Evolutionary conservation across 2,888 invertebrate genomes (phyloP).

Genomic region (Hartigia nigra): DNA sequence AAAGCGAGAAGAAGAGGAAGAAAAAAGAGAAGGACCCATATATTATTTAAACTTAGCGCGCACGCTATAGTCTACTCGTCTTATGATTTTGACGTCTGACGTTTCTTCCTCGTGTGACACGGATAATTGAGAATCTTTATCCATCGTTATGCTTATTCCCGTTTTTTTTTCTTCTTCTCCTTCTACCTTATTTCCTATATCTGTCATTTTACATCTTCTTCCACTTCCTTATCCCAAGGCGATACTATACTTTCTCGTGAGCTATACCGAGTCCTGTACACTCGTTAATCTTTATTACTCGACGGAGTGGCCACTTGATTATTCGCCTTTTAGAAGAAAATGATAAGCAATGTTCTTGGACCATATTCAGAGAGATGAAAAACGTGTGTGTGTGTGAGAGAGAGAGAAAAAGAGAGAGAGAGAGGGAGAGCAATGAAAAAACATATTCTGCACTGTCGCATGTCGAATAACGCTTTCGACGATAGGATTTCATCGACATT

Average conservation of each 20-base stretch:
- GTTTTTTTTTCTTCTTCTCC: neutral
- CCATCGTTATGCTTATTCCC: neutral
- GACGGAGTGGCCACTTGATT: slow-evolving; percentile 2
- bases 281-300: neutral
- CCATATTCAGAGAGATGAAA: slow-evolving; percentile 18
- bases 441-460: neutral
- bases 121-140: neutral
- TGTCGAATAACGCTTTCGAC: neutral
- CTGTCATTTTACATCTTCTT: too few species aligned
- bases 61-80: neutral
- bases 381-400: neutral
- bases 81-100: neutral
- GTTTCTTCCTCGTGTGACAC: neutral
- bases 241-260: too few species aligned
- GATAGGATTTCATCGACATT: slow-evolving; percentile 7
- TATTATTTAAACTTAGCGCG: neutral
- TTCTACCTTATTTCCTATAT: too few species aligned
- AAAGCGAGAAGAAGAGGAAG: neutral
- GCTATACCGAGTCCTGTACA: too few species aligned
- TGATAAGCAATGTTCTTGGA: slow-evolving; percentile 39
- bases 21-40: neutral
- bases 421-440: neutral
- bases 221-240: too few species aligned
- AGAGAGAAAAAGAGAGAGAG: slow-evolving; percentile 2
- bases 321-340: slow-evolving; percentile 26